phyloP scores from a whole-genome alignment of 2,888 invertebrate species.

The Ernsta delagoae region DNA sequence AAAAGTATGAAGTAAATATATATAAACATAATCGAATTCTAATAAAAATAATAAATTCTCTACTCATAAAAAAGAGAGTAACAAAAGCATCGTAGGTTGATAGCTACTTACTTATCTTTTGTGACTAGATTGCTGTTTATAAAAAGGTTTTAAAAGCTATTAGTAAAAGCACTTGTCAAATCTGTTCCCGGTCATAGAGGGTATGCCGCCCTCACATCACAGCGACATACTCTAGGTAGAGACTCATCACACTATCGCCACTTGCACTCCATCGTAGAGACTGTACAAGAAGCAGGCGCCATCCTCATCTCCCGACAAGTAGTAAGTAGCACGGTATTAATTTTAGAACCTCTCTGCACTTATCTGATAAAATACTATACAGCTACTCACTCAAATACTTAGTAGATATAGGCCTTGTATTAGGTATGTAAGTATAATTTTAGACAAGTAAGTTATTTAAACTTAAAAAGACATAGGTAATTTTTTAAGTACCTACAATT shows the following conservation, averaged over 20 bases:
- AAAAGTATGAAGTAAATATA: too few relatives aligned
- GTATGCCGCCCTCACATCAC: slow-evolving; percentile 7
- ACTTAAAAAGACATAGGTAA: too few relatives aligned
- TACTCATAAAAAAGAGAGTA: too few relatives aligned
- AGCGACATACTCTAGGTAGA: not conserved
- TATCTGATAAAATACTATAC: slow-evolving; percentile 3
- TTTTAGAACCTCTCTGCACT: slow-evolving; percentile 44
- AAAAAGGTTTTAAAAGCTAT: slow-evolving; percentile 5
- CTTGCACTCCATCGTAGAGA: not conserved
- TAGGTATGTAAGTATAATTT: too few relatives aligned
- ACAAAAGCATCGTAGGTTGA: too few relatives aligned
- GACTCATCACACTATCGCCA: slow-evolving; percentile 1
- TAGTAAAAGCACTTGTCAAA: slow-evolving; percentile 11
- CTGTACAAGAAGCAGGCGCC: not conserved
- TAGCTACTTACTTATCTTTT: too few relatives aligned
- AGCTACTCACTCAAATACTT: too few relatives aligned
- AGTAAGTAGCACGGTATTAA: slow-evolving; percentile 24
- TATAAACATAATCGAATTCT: too few relatives aligned
- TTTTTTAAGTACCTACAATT: too few relatives aligned
- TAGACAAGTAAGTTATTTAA: too few relatives aligned
- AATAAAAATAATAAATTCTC: too few relatives aligned
- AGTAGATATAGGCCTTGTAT: not conserved
- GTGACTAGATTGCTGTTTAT: too few relatives aligned
- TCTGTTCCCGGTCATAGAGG: slow-evolving; percentile 1
- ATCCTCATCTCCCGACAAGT: not conserved